Base-by-base conservation (phyloP, 2,888 invertebrate species). In the Balanococcus diminutus region DNA sequence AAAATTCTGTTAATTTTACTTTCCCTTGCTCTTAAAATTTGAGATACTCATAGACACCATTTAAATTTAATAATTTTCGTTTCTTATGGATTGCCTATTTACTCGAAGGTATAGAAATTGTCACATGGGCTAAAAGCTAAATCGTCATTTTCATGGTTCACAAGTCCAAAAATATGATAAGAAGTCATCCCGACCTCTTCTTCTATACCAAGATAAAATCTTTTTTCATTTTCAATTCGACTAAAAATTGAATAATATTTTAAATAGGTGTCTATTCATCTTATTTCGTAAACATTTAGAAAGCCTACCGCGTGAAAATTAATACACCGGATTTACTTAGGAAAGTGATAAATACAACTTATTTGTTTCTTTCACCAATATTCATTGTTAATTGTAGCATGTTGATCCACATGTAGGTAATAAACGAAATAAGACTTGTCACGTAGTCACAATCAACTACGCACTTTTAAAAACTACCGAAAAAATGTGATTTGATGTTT, bases 281-380 rank as follows among this genome's bases (percentile, higher is more conserved):
- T 8, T 36, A 36, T 8, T 56, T 56, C 9, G 56, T 56, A 22
- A 56, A 56, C 19, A 56, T 56, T 56, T 56, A 56, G 22, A 56
- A 56, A 56, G 56, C 56, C 56, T 56, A 56, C 56, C 56, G 22
- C 56, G 22, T 56, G 56, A 56, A 56, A 56, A 56, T 56, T 22
- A 56, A 56, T 67, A 31, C 28, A 67, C 28, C 28, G 6, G 67
- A 14, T 28, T 67, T 67, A 67, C 67, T 67, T 22, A 67, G 28
- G 14, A 14, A 61, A 67, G 67, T 67, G 67, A 67, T 67, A 28
- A 67, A 67, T 67, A 67, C 67, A 67, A 28, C 67, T 16, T 67
- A 67, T 67, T 67, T 67, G 28, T 67, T 67, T 28, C 28, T 67
- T 67, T 67, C 67, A 67, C 28, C 28, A 67, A 28, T 28, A 67